Base-by-base conservation (phyloP, 2,888 invertebrate genomes). In the Ophion costatus region DNA sequence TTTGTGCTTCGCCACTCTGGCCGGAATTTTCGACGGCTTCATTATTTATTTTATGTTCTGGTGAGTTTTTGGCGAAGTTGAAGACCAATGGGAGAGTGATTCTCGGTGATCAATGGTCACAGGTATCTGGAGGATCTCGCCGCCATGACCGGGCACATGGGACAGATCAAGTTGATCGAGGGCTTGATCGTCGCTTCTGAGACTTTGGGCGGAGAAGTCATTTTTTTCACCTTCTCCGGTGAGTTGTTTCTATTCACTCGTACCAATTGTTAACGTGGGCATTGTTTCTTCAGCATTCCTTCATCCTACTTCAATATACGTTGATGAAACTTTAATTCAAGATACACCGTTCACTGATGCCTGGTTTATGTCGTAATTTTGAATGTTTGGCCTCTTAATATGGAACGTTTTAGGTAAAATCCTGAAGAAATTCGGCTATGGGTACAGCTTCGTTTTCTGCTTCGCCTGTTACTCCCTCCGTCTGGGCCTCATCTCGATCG, bases 31-130 rank as follows among this genome's bases (percentile, higher is more conserved):
- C 42, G 97, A 97, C 89, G 96, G 97, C 73, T 97, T 97, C 92
- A 95, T 97, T 75, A 96, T 97, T 20, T 97, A 97, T 90, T 97
- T 97, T 89, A 95, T 97, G 94, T 97, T 97, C 92, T 97, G 97
- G 97, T 96, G 90, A 94, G 94, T 92, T 61, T 56, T 20, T 1
- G 33, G 42, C 42, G 4, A 24, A 33, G 56, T 38, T 22, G 11
- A 64, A 42, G 17, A 10, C 57, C 29, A 4, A n/a, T 2, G 22
- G 0, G 17, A 24, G 7, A 29, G 61, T 20, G 61, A 67, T 75
- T 7, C 24, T 67, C 33, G 45, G 20, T 14, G 59, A 42, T 24
- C 17, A 81, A 70, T 70, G 69, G 79, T 89, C 89, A 17, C 85
- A 96, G 96, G 97, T 97, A 97, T 90, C 90, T 98, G 70, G 97